Evolutionary conservation across 2,888 invertebrate species (phyloP), one percentile per base, ranked within the genome.

Genomic region (Tipula helvola): DNA sequence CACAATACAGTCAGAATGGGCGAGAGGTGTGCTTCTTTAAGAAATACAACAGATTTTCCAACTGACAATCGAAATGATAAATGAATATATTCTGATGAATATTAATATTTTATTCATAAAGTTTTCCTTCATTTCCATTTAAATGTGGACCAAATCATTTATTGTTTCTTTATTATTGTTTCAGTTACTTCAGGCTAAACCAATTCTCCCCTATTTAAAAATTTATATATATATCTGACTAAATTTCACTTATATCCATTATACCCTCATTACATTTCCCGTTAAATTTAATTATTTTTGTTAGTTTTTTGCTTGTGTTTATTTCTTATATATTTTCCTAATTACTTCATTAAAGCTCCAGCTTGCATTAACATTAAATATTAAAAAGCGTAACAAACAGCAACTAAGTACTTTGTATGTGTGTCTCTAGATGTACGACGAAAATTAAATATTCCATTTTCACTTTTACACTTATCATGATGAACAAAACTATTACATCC

Each of bases 331-430:
- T 1, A 71, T 71, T 71, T 28, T 71, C 71, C 28, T 71, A 71
- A 71, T 71, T 71, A 71, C 71, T 71, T 71, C 71, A 71, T 71
- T 71, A 71, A 71, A 71, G 71, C 71, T 71, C 71, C 71, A 71
- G 71, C 71, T 71, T 71, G 71, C 71, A 71, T 71, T 71, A 71
- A 71, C 71, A 71, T 71, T 71, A 71, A 71, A 71, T 28, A 71
- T 71, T 71, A 71, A 71, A 71, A 71, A 71, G 28, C 71, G 28
- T 71, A 71, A 71, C 28, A 71, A 71, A 71, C 18, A 71, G 28
- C 10, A 0, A 18, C 71, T 71, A 52, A 16, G 71, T 71, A 28
- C 71, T 8, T 12, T 18, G 10, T 71, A 10, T 71, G 10, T 16
- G 4, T 28, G 28, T 28, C 28, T 28, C 28, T 28, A 28, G 28